Evolutionary conservation across 2,113 vertebrate genomes (phyloP), one percentile per base, ranked within the genome.

Genomic region (Mesoclemmys tuberculata): DNA sequence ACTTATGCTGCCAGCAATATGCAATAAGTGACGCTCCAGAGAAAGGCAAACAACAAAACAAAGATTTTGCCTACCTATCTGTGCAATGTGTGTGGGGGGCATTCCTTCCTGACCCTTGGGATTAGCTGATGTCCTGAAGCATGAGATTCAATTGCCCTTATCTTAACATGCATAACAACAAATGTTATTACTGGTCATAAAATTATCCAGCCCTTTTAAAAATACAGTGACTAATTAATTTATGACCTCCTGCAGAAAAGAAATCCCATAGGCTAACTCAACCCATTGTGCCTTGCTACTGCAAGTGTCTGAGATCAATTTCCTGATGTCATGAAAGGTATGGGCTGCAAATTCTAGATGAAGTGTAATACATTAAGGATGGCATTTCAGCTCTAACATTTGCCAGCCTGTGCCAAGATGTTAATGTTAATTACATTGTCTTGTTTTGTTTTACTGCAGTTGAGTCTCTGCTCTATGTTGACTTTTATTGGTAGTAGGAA

Each of bases 341-440:
- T 89, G 94, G 92, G 90, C 92, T 87, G 90, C 83, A 96, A 96
- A 96, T 95, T 96, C 85, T 88, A 18, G 92, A 90, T 81, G 87
- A 91, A 44, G 93, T 96, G 41, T 5, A 93, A 79, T 79, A 87
- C 96, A 97, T 97, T 95, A 95, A 89, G 95, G 92, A 97, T 96
- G 97, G 92, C 96, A 95, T 97, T 97, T 96, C 94, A 93, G 96
- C 89, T 83, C 83, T 89, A 95, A 87, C 90, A 95, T 96, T 96
- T 88, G 92, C 95, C 94, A 97, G 95, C 88, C 88, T 93, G 86
- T 97, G 95, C 82, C 97, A 93, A 92, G 95, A 92, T 88, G 93
- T 91, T 92, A 96, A 90, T 94, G 94, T 92, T 97, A 97, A 97
- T 97, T 95, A 87, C 95, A 97, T 97, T 95, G 92, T 92, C 93